Evolutionary conservation across 2,888 invertebrate genomes (phyloP), one percentile per base, ranked within the genome.

Genomic region (Allacma fusca): DNA sequence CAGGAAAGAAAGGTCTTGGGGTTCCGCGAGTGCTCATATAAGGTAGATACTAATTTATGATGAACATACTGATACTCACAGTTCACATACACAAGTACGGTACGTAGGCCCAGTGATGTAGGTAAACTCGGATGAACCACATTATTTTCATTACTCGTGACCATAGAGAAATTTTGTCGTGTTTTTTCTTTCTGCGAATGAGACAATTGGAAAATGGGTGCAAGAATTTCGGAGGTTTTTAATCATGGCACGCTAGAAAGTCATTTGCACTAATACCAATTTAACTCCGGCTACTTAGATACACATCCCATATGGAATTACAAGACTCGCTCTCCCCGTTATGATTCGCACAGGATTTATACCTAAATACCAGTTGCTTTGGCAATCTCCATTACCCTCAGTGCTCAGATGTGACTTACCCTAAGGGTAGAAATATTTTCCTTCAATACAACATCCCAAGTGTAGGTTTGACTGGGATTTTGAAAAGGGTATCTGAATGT

Each of bases 131-230:
- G 65, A 65, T 28, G 65, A 50, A 50, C 50, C 50, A 50, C 50
- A 50, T 50, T 19, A 50, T 50, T 50, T 50, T 65, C 28, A 28
- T 65, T 26, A 65, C 26, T 65, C 65, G 28, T 65, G 65, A 65
- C 65, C 65, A 29, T 65, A 65, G 7, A 65, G 26, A 65, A 28
- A 65, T 28, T 65, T 29, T 29, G 4, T 24, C 19, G n/a, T 65
- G 65, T 13, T 26, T 13, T 50, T 50, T 50, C 50, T 50, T 50
- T 50, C n/a, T 50, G 50, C 19, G 50, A 50, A 50, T 50, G n/a
- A 65, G 28, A n/a, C 26, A 65, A 65, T 65, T 65, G 26, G 65
- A 65, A 65, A 65, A 65, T 65, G 24, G 28, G 65, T 65, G 65
- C 19, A 65, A 28, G 24, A 26, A 65, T 26, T 65, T 65, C 65